These are phyloP conservation scores for Nebria ingens DNA, from an alignment of 1,140 invertebrate genomes.

Conservation along the genomic window DNA sequence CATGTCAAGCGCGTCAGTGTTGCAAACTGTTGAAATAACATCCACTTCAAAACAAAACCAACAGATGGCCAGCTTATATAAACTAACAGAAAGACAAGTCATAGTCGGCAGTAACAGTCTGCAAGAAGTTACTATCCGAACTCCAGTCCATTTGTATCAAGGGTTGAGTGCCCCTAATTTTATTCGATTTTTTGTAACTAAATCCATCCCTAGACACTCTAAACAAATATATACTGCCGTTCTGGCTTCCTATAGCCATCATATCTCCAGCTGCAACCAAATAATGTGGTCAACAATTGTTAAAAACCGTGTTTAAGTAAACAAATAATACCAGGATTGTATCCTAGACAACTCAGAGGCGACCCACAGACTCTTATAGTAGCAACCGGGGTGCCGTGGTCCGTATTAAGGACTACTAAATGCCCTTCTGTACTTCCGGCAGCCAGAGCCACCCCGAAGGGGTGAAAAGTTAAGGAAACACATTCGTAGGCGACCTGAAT, in stretches of 20 bases:
- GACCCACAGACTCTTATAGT: conserved; percentile 79
- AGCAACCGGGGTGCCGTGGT: conserved; percentile 68
- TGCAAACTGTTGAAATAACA: too few species aligned
- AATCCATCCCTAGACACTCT: conserved; percentile 75
- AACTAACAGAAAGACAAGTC: conserved; percentile 80
- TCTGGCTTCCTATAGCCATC: conserved; percentile 84
- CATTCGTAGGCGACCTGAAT: conserved; percentile 65
- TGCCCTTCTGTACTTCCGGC: conserved; percentile 83
- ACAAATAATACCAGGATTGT: conserved; percentile 65
- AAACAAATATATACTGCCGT: conserved; percentile 76
- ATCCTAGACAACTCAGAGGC: conserved; percentile 69
- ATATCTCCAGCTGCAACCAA: conserved; percentile 71
- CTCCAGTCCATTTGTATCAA: conserved; percentile 85
- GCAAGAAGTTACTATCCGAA: conserved; percentile 72
- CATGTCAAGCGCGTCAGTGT: too few species aligned
- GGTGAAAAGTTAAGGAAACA: conserved; percentile 76
- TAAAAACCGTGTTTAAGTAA: too few species aligned
- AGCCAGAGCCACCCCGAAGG: conserved; percentile 72
- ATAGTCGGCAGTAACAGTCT: conserved; percentile 86
- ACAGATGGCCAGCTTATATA: not conserved
- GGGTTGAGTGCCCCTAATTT: conserved; percentile 71
- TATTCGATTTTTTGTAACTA: conserved; percentile 78
- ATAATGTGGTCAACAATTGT: too few species aligned
- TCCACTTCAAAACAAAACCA: too few species aligned
- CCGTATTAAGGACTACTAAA: conserved; percentile 71